Percentiles rank a stretch among this genome's conserved stretches.
These are phyloP conservation scores for Eilema sororculum DNA, from an alignment of 2,888 invertebrate species.

Conservation along the genomic window DNA sequence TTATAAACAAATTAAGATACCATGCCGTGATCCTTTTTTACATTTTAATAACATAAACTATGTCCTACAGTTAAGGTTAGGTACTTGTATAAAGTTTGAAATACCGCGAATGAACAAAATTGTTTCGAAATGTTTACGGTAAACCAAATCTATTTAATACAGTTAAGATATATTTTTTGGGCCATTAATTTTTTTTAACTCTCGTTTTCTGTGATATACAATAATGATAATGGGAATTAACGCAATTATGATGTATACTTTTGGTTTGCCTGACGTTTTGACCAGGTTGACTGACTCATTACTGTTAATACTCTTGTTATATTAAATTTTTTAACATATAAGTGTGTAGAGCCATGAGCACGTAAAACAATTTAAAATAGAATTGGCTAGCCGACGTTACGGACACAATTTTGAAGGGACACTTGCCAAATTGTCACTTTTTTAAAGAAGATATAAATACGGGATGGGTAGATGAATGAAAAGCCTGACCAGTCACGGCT, in stretches of 20 bases:
- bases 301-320: too few species aligned
- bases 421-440: too few species aligned
- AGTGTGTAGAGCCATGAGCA: constrained; percentile 24
- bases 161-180: constrained; percentile 14
- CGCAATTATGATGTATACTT: too few species aligned
- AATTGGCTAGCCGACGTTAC: constrained; percentile 20
- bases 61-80: neutral
- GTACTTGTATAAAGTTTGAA: neutral
- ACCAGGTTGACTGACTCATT: too few species aligned
- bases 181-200: too few species aligned
- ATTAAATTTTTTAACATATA: too few species aligned
- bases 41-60: neutral
- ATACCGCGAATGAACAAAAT: constrained; percentile 4
- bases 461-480: constrained; percentile 41
- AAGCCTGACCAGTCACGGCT: constrained; percentile 53
- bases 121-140: constrained; percentile 20
- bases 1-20: neutral
- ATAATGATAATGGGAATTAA: too few species aligned
- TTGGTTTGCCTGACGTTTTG: too few species aligned
- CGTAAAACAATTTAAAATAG: constrained; percentile 37
- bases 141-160: constrained; percentile 24
- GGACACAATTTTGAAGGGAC: too few species aligned
- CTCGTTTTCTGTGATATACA: too few species aligned
- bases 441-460: constrained; percentile 34
- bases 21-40: neutral